Evolutionary conservation across 2,113 vertebrate species (phyloP), one percentile per base, ranked within the genome.

Genomic region (Calcarius ornatus): DNA sequence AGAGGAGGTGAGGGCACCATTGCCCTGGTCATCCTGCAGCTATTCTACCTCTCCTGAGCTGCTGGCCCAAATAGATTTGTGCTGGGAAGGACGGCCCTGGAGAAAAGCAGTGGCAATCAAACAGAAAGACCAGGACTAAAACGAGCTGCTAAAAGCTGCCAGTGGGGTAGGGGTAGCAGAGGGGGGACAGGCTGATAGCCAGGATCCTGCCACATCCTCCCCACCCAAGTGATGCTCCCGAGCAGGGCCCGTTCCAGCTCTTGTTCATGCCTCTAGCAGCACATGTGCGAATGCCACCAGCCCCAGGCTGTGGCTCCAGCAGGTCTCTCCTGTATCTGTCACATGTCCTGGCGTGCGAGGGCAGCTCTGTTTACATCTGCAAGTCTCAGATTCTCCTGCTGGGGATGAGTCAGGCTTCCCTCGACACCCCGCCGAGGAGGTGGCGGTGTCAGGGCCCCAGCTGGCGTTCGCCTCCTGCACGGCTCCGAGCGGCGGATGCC

Each of bases 341-440:
- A 71, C 65, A 18, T 28, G 80, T 28, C 30, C 37, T 31, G 51
- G 72, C 12, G 0, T 11, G 5, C 56, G 0, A 11, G 33, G 81
- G 27, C 75, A 61, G 89, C 81, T 91, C 66, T 88, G 86, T 72
- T 82, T 80, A 86, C 91, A 86, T 28, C 33, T 71, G 21, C 48
- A 3, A 91, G 50, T 51, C 84, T 80, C 59, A n/a, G 22, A 51
- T 84, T 81, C 78, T 59, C 79, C 89, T 72, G 88, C 81, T 8
- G 8, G 88, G 69, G 53, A 75, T 92, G 93, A 95, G 65, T 93
- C 94, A 91, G 35, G 33, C 87, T 85, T 38, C 66, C 56, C 65
- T 61, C 3, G 6, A 54, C 82, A 86, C 66, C 66, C 75, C 0
- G 33, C 68, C 6, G 40, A 59, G 60, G 40, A 59, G 60, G 86